These are phyloP conservation scores for Eupithecia inturbata DNA, from an alignment of 2,888 invertebrate genomes.

Conservation along the genomic window DNA sequence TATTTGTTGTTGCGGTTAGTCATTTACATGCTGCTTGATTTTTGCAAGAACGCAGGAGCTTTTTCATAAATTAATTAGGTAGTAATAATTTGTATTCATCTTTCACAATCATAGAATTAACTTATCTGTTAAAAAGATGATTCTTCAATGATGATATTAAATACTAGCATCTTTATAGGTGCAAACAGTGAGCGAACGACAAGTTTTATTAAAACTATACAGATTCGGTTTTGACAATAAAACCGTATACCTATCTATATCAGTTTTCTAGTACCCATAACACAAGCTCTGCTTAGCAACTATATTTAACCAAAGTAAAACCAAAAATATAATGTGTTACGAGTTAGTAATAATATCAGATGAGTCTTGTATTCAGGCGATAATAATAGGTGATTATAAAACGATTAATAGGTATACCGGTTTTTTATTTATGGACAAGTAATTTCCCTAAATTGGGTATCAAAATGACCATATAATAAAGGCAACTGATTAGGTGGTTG, in stretches of 20 bases:
- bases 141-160: background rate
- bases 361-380: background rate
- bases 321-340: background rate
- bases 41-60: background rate
- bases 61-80: background rate
- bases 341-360: background rate
- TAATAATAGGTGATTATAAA: constrained; percentile 20
- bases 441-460: constrained; percentile 25
- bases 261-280: too few species aligned
- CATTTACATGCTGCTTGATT: background rate
- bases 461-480: constrained; percentile 24
- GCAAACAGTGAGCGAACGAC: too few species aligned
- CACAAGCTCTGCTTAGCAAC: too few species aligned
- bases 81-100: background rate
- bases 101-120: background rate
- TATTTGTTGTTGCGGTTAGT: constrained; percentile 6
- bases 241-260: too few species aligned
- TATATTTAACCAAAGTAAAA: background rate
- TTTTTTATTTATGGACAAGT: constrained; percentile 8
- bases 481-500: constrained; percentile 22
- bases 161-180: background rate
- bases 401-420: constrained; percentile 21
- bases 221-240: too few species aligned
- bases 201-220: background rate
- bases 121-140: background rate